Evolutionary conservation across 92 coral and sea anemone species (phyloP).

Genomic region (Scolanthus callimorphus): DNA sequence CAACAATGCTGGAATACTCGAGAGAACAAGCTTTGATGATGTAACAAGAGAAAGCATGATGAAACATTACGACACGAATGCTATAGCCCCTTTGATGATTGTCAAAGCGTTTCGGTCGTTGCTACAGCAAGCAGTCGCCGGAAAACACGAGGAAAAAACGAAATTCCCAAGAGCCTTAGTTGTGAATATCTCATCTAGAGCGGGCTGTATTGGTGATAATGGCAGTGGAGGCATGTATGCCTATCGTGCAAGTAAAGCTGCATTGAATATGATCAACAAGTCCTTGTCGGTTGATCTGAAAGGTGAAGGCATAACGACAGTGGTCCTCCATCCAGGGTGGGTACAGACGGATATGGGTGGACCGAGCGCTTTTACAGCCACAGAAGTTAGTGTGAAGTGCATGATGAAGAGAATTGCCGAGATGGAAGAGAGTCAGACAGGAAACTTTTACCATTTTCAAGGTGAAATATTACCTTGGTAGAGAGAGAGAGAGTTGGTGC

Average conservation of each 20-base stretch:
- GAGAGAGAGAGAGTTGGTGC: no score
- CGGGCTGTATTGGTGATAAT: slow-evolving; percentile 26
- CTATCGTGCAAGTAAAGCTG: no score
- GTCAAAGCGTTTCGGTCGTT: no score
- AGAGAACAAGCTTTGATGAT: slow-evolving; percentile 22
- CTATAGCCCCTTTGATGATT: no score
- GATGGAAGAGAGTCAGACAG: slow-evolving; percentile 36
- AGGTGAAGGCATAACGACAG: slow-evolving; percentile 38
- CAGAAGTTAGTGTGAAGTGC: slow-evolving; percentile 31
- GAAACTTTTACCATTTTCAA: slow-evolving; percentile 26
- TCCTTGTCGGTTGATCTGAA: no score
- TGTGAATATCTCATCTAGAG: slow-evolving; percentile 41
- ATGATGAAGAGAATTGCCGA: slow-evolving; percentile 39
- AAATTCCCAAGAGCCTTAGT: slow-evolving; percentile 19
- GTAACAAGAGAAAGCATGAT: slow-evolving; percentile 52
- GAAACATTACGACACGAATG: no score
- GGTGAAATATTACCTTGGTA: no score
- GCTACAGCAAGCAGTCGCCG: slow-evolving; percentile 41
- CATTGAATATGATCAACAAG: no score
- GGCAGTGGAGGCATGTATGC: slow-evolving; percentile 26
- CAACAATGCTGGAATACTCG: slow-evolving; percentile 55
- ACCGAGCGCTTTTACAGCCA: slow-evolving; percentile 15
- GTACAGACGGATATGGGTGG: slow-evolving; percentile 63
- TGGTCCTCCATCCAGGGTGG: slow-evolving; percentile 60
- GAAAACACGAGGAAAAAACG: slow-evolving; percentile 5